Evolutionary conservation across 2,888 invertebrate genomes (phyloP), one percentile per base, ranked within the genome.

Genomic region (Erannis defoliaria): DNA sequence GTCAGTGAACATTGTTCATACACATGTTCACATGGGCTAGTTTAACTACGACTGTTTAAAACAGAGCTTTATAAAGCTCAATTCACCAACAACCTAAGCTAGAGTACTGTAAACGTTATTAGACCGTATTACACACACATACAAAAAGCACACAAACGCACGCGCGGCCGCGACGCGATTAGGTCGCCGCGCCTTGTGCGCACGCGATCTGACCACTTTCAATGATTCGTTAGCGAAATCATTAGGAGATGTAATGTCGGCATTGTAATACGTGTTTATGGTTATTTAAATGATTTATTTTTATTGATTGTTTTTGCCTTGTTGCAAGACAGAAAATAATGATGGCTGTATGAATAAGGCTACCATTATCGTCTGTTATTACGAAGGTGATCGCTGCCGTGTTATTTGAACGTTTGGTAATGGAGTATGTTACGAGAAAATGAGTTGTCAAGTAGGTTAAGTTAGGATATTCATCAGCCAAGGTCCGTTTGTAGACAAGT

Each of bases 231-330:
- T 93, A 93, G 92, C 92, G 85, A 90, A 93, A 91, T 92, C 92
- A 92, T 93, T 93, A 93, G 89, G 87, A 91, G 91, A 92, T 91
- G 91, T 91, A 92, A 90, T 92, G 88, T 85, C 85, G 88, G 86
- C 86, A 91, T 91, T 93, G 92, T 92, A 90, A 85, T 89, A 86
- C 88, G 88, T 90, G 92, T 92, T 93, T 92, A 92, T 91, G 89
- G 89, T 90, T 91, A 92, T 93, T 92, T 91, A 92, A 93, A 93
- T 93, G 92, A 92, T 93, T 91, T 92, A 93, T 93, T 92, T 92
- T 92, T 93, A 93, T 93, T 93, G 91, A 92, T 93, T 89, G 92
- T 92, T 90, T 91, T 92, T 85, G 92, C 91, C 90, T 92, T 91
- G 92, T 87, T 91, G 88, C 87, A 73, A 90, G 93, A 93, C 93